phyloP scores from a whole-genome alignment of 2,113 vertebrate species.

The Chlorodrepanis virens region DNA sequence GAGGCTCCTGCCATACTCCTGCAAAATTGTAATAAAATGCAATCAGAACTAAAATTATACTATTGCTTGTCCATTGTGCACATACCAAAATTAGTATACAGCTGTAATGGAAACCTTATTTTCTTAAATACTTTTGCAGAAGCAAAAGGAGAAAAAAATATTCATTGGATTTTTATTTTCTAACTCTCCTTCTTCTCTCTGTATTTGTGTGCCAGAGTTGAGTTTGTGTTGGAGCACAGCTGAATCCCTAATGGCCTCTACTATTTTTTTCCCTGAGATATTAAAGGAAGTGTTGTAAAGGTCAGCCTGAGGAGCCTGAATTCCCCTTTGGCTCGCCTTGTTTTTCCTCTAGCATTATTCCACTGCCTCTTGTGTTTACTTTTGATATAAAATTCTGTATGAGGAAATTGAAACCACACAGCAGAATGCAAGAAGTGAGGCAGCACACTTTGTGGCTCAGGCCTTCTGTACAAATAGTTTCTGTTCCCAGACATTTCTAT shows the following conservation, averaged over 20 bases:
- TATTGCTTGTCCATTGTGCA: rapidly evolving
- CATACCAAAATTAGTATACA: not conserved
- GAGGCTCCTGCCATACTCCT: not conserved
- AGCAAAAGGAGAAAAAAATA: not conserved
- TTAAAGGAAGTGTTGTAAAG: conserved; percentile 36
- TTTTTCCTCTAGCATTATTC: not conserved
- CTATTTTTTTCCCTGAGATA: conserved; percentile 17
- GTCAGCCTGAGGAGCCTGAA: not conserved
- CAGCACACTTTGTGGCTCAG: not conserved
- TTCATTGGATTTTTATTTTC: not conserved
- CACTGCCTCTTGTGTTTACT: not conserved
- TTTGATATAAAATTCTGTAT: not conserved
- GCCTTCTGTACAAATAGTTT: not conserved
- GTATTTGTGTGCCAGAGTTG: not conserved
- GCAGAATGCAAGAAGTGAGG: not conserved
- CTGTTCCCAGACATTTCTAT: not conserved
- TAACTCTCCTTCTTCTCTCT: not conserved
- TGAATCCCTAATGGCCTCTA: not conserved
- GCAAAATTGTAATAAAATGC: not conserved
- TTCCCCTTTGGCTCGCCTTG: not conserved
- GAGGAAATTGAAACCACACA: not conserved
- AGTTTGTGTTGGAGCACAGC: not conserved
- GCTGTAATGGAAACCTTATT: not conserved
- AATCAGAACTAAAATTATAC: not conserved
- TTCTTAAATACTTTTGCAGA: not conserved